Evolutionary conservation across 2,797 vertebrate genomes (phyloP), one percentile per base, ranked within the genome.

Genomic region (Sitta carolinensis): DNA sequence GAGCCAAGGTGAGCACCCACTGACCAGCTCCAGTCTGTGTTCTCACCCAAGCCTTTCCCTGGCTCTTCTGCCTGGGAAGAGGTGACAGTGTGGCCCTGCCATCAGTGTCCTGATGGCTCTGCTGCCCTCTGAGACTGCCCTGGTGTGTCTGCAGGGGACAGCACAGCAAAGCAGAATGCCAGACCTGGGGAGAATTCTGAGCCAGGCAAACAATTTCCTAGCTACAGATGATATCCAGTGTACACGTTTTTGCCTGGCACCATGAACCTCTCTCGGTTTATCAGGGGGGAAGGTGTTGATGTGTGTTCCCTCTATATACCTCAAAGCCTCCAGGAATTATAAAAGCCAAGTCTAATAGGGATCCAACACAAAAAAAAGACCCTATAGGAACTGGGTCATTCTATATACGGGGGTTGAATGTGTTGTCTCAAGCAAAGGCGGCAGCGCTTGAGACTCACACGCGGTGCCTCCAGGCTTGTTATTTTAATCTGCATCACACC

Each of bases 401-500:
- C 69, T 87, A 55, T 45, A 30, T 45, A 59, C 0, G 32, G 78
- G 94, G 78, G 70, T 51, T 90, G 90, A 51, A 92, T 36, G 81
- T 90, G 90, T 79, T 80, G 83, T 70, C 77, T 87, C 32, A 93
- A 84, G 89, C 77, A 81, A 86, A 96, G 81, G 75, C 26, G 3
- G 89, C 70, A 84, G 83, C 92, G 51, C 59, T 62, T 2, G 17
- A 50, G 74, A 68, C 50, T 70, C 73, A 63, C 76, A 63, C 47
- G 38, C 3, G 0, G 50, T 91, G 85, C 88, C 85, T 88, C 88
- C 85, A 69, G 87, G 89, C 82, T 82, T 4, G 7, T 87, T 95
- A 90, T 93, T 96, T 95, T 93, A 82, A 87, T 87, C 87, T 67
- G 30, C 76, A 92, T 91, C 84, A 78, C 87, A 83, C 61, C 68